These are phyloP conservation scores for Drosophila mayri DNA, from an alignment of 1,140 invertebrate species.

Conservation along the genomic window DNA sequence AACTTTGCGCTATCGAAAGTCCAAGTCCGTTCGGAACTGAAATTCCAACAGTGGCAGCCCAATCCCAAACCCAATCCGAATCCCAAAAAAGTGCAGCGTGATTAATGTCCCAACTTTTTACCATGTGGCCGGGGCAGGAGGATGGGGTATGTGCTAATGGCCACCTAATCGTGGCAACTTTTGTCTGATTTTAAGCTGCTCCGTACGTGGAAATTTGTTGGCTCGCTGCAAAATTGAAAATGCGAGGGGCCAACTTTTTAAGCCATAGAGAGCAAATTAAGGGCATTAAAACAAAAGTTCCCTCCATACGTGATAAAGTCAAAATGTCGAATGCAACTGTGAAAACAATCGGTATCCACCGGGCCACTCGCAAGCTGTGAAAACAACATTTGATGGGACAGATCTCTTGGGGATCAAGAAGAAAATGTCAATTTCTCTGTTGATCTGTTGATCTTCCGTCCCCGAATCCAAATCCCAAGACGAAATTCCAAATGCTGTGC, in stretches of 20 bases:
- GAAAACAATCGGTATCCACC: constrained; percentile 46
- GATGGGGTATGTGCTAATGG: constrained; percentile 45
- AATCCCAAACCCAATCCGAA: constrained; percentile 15
- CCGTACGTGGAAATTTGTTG: constrained; percentile 46
- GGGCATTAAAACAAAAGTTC: constrained; percentile 58
- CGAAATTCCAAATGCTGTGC: constrained; percentile 16
- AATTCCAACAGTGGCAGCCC: constrained; percentile 33
- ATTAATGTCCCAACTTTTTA: constrained; percentile 56
- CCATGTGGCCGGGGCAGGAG: not conserved
- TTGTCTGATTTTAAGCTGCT: constrained; percentile 52
- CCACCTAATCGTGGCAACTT: constrained; percentile 59
- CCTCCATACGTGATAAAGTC: constrained; percentile 43
- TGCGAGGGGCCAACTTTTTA: constrained; percentile 48
- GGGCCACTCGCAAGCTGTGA: constrained; percentile 34
- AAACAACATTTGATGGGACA: constrained; percentile 46
- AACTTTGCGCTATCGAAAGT: constrained; percentile 60
- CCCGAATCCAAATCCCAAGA: not conserved
- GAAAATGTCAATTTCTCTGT: constrained; percentile 43
- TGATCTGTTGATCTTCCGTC: constrained; percentile 52
- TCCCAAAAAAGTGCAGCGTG: constrained; percentile 48
- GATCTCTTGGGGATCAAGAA: constrained; percentile 40
- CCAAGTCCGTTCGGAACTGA: constrained; percentile 33
- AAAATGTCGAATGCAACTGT: constrained; percentile 59
- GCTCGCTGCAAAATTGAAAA: constrained; percentile 53
- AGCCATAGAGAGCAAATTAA: constrained; percentile 52